A percentile compares a stretch with the other conserved stretches of the same genome.
Evolutionary conservation across 2,113 vertebrate species (phyloP).

Genomic region (Epinephelus cyanopodus): DNA sequence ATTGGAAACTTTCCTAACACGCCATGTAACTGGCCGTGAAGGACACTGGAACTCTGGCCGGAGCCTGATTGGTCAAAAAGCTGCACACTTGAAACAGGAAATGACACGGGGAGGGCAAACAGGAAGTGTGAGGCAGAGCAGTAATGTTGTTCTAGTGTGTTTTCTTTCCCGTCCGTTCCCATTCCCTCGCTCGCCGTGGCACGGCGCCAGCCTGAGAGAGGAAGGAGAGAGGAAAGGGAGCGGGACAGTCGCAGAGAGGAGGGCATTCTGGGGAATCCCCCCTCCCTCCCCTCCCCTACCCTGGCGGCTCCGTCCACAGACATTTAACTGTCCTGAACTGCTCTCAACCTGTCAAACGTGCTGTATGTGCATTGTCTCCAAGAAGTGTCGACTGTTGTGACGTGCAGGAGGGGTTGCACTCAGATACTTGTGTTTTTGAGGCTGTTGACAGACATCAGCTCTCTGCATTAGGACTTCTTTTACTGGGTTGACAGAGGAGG

Average conservation of each 20-base stretch:
- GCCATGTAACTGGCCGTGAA: neutral
- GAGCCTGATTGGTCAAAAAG: slow-evolving; percentile 53
- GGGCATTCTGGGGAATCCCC: slow-evolving; percentile 32
- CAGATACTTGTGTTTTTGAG: neutral
- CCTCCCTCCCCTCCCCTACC: neutral
- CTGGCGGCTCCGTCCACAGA: neutral
- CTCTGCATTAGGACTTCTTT: neutral
- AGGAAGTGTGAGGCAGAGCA: slow-evolving; percentile 65
- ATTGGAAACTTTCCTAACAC: slow-evolving; percentile 27
- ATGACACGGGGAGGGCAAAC: slow-evolving; percentile 64
- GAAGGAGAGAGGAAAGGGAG: slow-evolving; percentile 54
- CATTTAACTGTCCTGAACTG: slow-evolving; percentile 20
- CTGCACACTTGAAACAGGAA: slow-evolving; percentile 67
- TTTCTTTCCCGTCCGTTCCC: slow-evolving; percentile 66
- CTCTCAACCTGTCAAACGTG: slow-evolving; percentile 1
- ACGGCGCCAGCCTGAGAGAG: slow-evolving; percentile 27
- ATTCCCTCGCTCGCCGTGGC: slow-evolving; percentile 57
- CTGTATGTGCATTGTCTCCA: neutral
- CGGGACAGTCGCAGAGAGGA: slow-evolving; percentile 20
- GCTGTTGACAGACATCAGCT: slow-evolving; percentile 3
- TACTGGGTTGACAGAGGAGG: neutral
- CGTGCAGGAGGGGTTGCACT: neutral
- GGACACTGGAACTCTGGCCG: slow-evolving; percentile 34
- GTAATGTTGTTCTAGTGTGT: slow-evolving; percentile 64
- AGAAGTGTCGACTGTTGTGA: neutral